Base-by-base conservation (phyloP, 2,113 vertebrate genomes). In the Fulica atra region DNA sequence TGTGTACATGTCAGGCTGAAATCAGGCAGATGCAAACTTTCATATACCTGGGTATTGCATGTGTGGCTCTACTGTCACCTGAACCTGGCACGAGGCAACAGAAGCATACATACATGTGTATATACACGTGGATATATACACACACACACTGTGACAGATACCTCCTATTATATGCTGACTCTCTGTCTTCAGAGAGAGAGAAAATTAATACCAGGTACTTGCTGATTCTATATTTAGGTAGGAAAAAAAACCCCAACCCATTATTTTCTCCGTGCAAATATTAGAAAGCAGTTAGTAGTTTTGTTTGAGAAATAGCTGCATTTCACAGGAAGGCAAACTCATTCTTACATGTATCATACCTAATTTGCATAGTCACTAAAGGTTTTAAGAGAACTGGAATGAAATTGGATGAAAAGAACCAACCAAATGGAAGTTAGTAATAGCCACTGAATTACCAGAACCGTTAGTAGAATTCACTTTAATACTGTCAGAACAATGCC, bases 251-350 rank as follows among this genome's bases (percentile, higher is more conserved):
- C 0, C 0, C 3, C 46, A 48, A 48, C 46, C 6, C 23, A 36
- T 70, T 53, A 9, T 79, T 82, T 91, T 78, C 48, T 80, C 20
- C 29, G 7, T 68, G 64, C 56, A 88, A 88, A 83, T 78, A 93
- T 78, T 92, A 91, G 68, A 78, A 46, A 74, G 71, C 24, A 68
- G 35, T 72, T 71, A 48, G 24, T 18, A 15, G 64, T 74, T 95
- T 92, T 88, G 51, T 73, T 82, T 88, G 88, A 90, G 60, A 90
- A 78, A 80, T 28, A 83, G 21, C 69, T 84, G 92, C 76, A 70
- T 94, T 96, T 94, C 64, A 60, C 12, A 48, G 53, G 60, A 88
- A 88, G 35, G 61, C 60, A 95, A 95, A 78, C 25, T 83, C 51
- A 80, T 90, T 74, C 85, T 70, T 70, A 74, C 25, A 51, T 74